Evolutionary conservation across 2,888 invertebrate genomes (phyloP).

Genomic region (Pristionchus japonicus): DNA sequence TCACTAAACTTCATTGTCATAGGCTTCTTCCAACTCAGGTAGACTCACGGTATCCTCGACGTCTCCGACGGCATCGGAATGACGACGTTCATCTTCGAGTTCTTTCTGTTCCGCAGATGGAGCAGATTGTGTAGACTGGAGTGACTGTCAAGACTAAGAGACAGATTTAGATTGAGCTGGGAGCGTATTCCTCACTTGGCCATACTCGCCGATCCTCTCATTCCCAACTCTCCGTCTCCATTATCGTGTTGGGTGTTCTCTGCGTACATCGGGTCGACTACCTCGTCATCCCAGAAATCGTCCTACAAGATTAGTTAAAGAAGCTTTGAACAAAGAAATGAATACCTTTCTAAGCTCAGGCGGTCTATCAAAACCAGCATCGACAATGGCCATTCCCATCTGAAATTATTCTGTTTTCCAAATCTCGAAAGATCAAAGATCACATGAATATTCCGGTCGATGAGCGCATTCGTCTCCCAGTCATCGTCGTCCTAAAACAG

Average conservation of each 20-base stretch:
- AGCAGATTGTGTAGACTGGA: neutral
- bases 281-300: slow-evolving; percentile 36
- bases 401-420: neutral
- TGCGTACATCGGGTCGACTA: slow-evolving; percentile 19
- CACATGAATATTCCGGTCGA: slow-evolving; percentile 42
- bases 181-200: neutral
- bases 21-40: neutral
- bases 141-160: neutral
- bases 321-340: too few species aligned
- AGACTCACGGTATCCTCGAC: neutral
- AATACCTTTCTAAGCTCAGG: slow-evolving; percentile 43
- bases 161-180: too few species aligned
- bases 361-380: slow-evolving; percentile 24
- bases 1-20: slow-evolving; percentile 11
- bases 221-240: slow-evolving; percentile 42
- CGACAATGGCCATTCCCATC: slow-evolving; percentile 47
- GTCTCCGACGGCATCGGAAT: neutral
- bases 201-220: slow-evolving; percentile 22
- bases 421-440: too few species aligned
- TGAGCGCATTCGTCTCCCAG: slow-evolving; percentile 46
- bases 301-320: neutral
- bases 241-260: slow-evolving; percentile 31
- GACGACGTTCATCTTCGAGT: neutral
- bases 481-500: slow-evolving; percentile 41
- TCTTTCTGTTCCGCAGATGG: neutral